A percentile compares a stretch with the other conserved stretches of the same genome.
Evolutionary conservation across 2,888 invertebrate species (phyloP).

Genomic region (Amphipyra tragopoginis): DNA sequence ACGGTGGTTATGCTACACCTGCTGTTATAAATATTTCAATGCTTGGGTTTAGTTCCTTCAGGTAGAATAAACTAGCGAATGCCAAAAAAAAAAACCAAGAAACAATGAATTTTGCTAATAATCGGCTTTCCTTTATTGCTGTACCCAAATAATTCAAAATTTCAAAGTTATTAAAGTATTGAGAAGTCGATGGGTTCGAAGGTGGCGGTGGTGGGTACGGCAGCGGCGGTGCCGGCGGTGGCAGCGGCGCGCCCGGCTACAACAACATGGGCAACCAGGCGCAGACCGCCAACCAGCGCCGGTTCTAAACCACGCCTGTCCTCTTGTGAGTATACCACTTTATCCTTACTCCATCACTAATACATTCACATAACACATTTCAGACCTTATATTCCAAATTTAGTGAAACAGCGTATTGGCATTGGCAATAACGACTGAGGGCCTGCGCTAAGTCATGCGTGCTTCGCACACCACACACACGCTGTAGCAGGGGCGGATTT

Average conservation of each 20-base stretch:
- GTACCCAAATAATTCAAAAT: neutral
- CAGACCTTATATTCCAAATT: conserved; percentile 2
- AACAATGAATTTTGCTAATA: too few relatives aligned
- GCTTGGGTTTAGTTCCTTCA: too few relatives aligned
- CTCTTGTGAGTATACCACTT: conserved; percentile 79
- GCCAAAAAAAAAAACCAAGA: too few relatives aligned
- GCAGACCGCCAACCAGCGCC: conserved; percentile 69
- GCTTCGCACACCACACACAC: conserved; percentile 21
- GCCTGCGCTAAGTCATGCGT: conserved; percentile 21
- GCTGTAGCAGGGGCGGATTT: too few relatives aligned
- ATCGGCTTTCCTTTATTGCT: neutral
- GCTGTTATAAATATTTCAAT: too few relatives aligned
- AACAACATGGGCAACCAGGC: conserved; percentile 67
- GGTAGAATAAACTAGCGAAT: too few relatives aligned
- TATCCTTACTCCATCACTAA: conserved; percentile 3
- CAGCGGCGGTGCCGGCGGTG: conserved; percentile 54
- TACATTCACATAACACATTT: conserved; percentile 14
- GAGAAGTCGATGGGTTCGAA: conserved; percentile 49
- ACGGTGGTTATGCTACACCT: too few relatives aligned
- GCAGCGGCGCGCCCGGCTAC: conserved; percentile 71
- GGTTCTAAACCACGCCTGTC: conserved; percentile 68
- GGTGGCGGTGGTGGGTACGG: conserved; percentile 57
- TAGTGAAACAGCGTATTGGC: conserved; percentile 18
- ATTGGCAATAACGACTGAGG: conserved; percentile 24
- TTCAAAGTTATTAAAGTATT: conserved; percentile 41